These are phyloP conservation scores for Zonotrichia leucophrys DNA, from an alignment of 2,113 vertebrate genomes.

Conservation along the genomic window DNA sequence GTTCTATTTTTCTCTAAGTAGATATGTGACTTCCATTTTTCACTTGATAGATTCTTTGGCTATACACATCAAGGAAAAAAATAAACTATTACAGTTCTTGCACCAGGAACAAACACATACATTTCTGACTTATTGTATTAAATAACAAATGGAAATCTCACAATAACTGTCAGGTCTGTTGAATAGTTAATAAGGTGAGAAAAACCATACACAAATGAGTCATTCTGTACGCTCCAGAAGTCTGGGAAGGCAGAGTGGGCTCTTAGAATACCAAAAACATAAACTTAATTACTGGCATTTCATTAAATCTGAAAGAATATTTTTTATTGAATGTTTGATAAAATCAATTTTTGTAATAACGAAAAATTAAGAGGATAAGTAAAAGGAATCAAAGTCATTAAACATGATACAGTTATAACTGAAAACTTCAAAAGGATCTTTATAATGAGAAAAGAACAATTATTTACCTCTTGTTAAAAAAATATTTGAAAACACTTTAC, in stretches of 20 bases:
- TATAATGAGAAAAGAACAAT: background rate
- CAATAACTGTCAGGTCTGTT: background rate
- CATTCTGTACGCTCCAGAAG: background rate
- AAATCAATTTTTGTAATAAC: constrained; percentile 28
- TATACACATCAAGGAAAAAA: background rate
- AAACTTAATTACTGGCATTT: constrained; percentile 22
- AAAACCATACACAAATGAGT: constrained; percentile 11
- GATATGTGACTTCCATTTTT: background rate
- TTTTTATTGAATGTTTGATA: constrained; percentile 6
- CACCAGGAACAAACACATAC: background rate
- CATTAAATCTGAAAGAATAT: background rate
- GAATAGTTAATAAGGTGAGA: constrained; percentile 31
- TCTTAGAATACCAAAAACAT: constrained; percentile 14
- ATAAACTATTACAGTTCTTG: background rate
- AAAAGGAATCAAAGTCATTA: background rate
- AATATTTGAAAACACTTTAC: background rate
- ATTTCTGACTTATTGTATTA: background rate
- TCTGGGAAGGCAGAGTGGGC: background rate
- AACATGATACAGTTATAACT: background rate
- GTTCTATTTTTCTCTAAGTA: background rate
- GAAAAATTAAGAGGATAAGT: constrained; percentile 6
- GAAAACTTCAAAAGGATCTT: background rate
- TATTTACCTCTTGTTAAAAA: background rate
- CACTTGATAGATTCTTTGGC: background rate
- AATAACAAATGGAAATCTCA: constrained; percentile 4